These are phyloP conservation scores for Cuculus canorus DNA, from an alignment of 2,797 vertebrate genomes.

Conservation along the genomic window DNA sequence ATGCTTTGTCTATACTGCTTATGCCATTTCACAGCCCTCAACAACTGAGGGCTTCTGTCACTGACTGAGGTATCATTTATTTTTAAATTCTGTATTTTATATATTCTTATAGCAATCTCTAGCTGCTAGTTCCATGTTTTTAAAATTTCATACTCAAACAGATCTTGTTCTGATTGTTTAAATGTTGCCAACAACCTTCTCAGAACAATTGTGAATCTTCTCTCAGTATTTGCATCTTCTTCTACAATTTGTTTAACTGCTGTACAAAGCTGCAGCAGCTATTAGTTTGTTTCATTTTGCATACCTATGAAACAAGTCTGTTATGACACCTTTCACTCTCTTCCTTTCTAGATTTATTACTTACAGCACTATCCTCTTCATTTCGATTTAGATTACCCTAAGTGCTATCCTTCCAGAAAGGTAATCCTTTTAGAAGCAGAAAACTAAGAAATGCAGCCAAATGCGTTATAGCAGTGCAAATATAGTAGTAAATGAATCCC, in stretches of 20 bases:
- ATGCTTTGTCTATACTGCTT: constrained; percentile 74
- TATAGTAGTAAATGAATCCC: background rate
- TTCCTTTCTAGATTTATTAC: background rate
- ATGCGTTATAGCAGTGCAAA: background rate
- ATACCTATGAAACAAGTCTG: background rate
- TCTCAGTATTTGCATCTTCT: background rate
- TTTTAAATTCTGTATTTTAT: constrained; percentile 69
- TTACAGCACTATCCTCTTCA: background rate
- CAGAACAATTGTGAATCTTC: constrained; percentile 60
- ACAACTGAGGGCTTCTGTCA: constrained; percentile 76
- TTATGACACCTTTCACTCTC: background rate
- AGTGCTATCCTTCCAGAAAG: constrained; percentile 2
- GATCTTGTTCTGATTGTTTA: constrained; percentile 72
- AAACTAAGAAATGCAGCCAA: background rate
- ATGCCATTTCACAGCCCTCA: constrained; percentile 65
- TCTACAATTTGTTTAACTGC: constrained; percentile 30
- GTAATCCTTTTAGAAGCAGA: background rate
- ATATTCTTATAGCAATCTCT: constrained; percentile 68
- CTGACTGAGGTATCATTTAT: constrained; percentile 55
- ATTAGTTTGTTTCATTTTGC: constrained; percentile 6
- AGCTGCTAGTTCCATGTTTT: constrained; percentile 74
- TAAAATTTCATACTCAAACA: constrained; percentile 79
- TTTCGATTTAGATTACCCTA: constrained; percentile 23
- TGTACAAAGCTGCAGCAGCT: background rate
- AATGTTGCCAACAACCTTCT: constrained; percentile 54